These are phyloP conservation scores for Tridacna crocea DNA, from an alignment of 2,888 invertebrate species.

Conservation along the genomic window DNA sequence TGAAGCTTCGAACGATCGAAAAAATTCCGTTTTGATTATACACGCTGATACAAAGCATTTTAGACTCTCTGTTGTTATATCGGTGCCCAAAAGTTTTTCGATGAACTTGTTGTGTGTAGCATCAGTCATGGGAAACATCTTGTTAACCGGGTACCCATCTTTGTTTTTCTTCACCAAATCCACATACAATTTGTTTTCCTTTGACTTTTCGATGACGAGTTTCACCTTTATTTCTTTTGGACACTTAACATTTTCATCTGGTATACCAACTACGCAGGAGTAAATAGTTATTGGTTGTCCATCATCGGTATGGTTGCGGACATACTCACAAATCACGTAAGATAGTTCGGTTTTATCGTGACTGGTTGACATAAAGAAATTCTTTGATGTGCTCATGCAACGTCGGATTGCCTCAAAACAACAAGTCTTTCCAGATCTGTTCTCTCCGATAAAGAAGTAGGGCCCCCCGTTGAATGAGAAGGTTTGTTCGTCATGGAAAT, in stretches of 20 bases:
- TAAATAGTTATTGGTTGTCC: neutral
- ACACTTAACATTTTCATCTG: neutral
- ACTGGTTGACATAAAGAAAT: neutral
- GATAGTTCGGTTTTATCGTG: neutral
- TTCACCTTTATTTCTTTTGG: neutral
- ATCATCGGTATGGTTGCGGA: neutral
- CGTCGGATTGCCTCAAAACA: constrained; percentile 15
- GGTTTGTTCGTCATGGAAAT: constrained; percentile 15
- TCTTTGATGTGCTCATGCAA: constrained; percentile 19
- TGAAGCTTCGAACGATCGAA: no score
- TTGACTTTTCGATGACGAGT: neutral
- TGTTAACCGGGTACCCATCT: constrained; percentile 6
- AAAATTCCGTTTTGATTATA: no score
- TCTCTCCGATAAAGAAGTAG: constrained; percentile 23
- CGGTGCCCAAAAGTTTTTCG: no score
- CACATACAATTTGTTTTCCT: neutral
- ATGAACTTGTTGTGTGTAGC: no score
- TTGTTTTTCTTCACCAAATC: neutral
- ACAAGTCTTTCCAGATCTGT: constrained; percentile 13
- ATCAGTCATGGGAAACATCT: no score
- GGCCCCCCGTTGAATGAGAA: neutral
- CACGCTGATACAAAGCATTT: no score
- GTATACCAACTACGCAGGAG: neutral
- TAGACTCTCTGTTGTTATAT: no score
- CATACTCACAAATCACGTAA: neutral